A percentile compares a stretch with the other conserved stretches of the same genome.
phyloP scores from a whole-genome alignment of 2,888 invertebrate genomes.

The Eustalomyia histrio region DNA sequence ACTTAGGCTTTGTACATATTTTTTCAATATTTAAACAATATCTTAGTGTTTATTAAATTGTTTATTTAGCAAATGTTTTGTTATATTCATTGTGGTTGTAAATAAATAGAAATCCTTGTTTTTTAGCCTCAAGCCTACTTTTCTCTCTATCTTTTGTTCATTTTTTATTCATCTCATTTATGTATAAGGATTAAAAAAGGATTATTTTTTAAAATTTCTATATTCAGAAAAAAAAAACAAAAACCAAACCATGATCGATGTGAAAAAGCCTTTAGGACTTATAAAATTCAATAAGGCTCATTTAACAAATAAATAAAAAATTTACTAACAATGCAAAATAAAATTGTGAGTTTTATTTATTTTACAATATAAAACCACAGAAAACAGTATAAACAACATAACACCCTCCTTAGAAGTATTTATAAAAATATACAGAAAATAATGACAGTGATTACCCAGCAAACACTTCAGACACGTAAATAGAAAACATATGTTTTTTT shows the following conservation, averaged over 20 bases:
- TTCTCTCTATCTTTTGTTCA: conserved; percentile 19
- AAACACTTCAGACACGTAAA: conserved; percentile 51
- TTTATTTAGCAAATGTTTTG: no score
- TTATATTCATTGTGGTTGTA: no score
- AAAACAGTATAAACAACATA: conserved; percentile 20
- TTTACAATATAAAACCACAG: conserved; percentile 8
- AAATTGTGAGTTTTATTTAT: conserved; percentile 10
- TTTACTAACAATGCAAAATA: conserved; percentile 44
- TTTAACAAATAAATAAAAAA: conserved; percentile 60
- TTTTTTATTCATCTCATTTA: conserved; percentile 14
- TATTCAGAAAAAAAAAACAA: conserved; percentile 11
- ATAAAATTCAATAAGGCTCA: conserved; percentile 55
- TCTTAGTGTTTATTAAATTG: no score
- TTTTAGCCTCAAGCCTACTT: background rate
- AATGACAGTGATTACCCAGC: conserved; percentile 52
- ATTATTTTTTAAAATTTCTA: conserved; percentile 28
- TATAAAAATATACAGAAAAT: conserved; percentile 27
- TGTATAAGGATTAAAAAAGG: conserved; percentile 55
- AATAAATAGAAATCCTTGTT: background rate
- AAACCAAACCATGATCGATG: conserved; percentile 1
- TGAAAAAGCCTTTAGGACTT: conserved; percentile 25
- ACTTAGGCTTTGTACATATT: no score
- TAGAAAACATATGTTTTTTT: conserved; percentile 52
- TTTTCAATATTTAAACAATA: no score
- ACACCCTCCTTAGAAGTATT: conserved; percentile 25